Base-by-base conservation (phyloP, 92 coral and sea anemone genomes). In the Epizoanthus illoricatus region DNA sequence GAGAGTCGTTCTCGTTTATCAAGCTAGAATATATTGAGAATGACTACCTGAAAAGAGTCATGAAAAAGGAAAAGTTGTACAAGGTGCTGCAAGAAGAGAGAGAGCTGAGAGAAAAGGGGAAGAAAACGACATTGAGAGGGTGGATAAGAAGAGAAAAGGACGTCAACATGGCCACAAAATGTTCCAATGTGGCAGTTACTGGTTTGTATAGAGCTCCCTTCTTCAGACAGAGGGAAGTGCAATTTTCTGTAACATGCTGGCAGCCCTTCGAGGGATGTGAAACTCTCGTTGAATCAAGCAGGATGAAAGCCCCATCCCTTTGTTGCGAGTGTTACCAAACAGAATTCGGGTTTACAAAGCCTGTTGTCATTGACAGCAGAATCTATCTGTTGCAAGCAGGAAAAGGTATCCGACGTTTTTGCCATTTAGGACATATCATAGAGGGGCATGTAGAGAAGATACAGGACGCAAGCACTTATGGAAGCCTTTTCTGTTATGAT, bases 191-290 rank as follows among this genome's bases (percentile, higher is more conserved):
- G 20, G 61, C 61, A 20, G 63, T 72, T 9, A 19, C 54, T 19
- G 76, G 76, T 19, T 52, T 49, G 49, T 61, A 40, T 54, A 61
- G 49, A 43, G 76, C 24, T 17, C 57, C 13, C 15, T 65, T 49
- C 54, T 59, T 72, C 2, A 12, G 54, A 20, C 61, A 52, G 56
- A 7, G 21, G 24, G 28, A 19, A 54, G 33, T 21, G 9, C 61
- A 61, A 4, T 18, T 59, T 12, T 17, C 54, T 20, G 59, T 45
- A 11, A 72, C 49, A 20, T 72, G 59, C 8, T 72, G 76, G 76
- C 76, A 52, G 76, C 76, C 76, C 28, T 52, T 47, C 10, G 8
- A 10, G 74, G 43, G 43, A 15, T 12, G 76, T 43, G 62, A 72
- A 72, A 33, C 13, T 28, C 13, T 15, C 61, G 49, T 72, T 72